Base-by-base conservation (phyloP, 2,113 vertebrate genomes). In the Poecilia latipinna region DNA sequence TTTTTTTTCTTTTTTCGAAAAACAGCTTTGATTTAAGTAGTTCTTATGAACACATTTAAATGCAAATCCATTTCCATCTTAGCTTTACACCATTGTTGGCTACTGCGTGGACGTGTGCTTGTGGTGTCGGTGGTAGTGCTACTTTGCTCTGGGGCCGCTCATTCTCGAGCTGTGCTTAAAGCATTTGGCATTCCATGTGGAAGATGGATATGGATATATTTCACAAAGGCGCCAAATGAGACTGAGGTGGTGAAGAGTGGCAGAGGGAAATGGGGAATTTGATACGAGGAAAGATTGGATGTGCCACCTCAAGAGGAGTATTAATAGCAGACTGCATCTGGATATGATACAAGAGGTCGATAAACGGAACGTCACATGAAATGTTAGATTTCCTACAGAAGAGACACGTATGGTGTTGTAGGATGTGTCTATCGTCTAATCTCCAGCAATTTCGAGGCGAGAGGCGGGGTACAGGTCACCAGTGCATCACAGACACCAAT, bases 131-230 rank as follows among this genome's bases (percentile, higher is more conserved):
- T 13, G 37, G 31, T 65, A 15, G 74, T 0, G n/a, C 70, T 72
- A 73, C 79, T 37, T 84, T 62, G 83, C 89, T 86, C 60, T 39
- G 73, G 78, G 74, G 74, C 84, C 83, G 83, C 86, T 89, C 31
- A 89, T 88, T 90, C 87, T 78, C 67, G 70, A 89, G 84, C 78
- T 87, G 75, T 87, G 81, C 79, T 86, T 83, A 88, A 88, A 0
- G 24, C 84, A 68, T 69, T 64, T 61, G 22, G 72, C 44, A 0
- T 66, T 75, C 83, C 70, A 61, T 33, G 7, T 78, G 61, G 66
- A 73, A 35, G 72, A 60, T 88, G 84, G 83, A 88, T 84, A 89
- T 88, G 79, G 72, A 89, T 88, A 87, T 85, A 84, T 72, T 57
- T 63, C 48, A 48, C 37, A 44, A 70, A 35, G 37, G 67, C 69